Conservation (phyloP, 2,888 invertebrate genomes). For the Cinara cedri region DNA sequence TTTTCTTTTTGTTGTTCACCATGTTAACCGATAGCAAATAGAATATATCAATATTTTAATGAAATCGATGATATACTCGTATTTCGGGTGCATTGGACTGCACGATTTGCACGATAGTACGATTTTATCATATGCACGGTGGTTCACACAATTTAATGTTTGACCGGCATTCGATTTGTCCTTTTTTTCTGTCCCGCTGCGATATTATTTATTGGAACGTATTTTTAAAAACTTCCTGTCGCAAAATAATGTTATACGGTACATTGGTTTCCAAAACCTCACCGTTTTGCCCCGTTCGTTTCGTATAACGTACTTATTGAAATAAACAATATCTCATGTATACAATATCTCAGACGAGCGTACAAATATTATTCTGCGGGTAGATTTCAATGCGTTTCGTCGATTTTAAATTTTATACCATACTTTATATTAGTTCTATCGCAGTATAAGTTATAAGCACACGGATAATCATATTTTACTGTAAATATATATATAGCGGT, state of each 20-base stretch:
- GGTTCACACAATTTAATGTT: slow-evolving; percentile 2
- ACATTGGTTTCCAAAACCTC: slow-evolving; percentile 23
- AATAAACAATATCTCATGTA: no score
- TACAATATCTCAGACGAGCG: no score
- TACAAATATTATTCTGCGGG: no score
- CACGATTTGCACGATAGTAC: not conserved
- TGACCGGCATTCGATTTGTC: slow-evolving; percentile 26
- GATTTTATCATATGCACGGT: not conserved
- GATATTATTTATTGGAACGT: slow-evolving; percentile 32
- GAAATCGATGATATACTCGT: not conserved
- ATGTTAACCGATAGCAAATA: no score
- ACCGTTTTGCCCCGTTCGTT: not conserved
- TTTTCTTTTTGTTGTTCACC: no score
- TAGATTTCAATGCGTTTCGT: no score
- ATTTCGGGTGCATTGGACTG: not conserved
- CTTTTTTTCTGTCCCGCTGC: not conserved
- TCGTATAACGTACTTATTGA: no score
- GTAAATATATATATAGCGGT: not conserved
- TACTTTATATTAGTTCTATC: no score
- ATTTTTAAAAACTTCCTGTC: slow-evolving; percentile 30
- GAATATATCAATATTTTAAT: not conserved
- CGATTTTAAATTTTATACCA: no score
- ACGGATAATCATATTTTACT: not conserved
- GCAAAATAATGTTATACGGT: not conserved
- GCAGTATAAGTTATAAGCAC: no score